phyloP scores from a whole-genome alignment of 2,113 vertebrate species.

The Tyrannus savana region DNA sequence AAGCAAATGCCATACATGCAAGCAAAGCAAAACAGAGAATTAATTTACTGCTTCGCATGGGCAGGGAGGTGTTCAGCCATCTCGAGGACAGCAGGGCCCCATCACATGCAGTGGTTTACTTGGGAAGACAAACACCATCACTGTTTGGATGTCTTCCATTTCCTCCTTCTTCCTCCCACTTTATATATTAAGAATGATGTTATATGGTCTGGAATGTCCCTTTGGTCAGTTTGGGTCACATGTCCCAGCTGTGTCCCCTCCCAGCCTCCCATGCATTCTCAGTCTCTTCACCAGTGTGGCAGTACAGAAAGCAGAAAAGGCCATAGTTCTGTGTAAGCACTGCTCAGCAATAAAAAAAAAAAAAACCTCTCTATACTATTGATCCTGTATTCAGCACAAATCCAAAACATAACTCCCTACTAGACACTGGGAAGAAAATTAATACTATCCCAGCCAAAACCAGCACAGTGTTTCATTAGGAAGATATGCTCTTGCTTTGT shows the following conservation, averaged over 20 bases:
- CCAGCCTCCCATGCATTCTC: background rate
- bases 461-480: background rate
- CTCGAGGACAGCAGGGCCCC: background rate
- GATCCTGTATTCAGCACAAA: background rate
- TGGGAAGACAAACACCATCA: background rate
- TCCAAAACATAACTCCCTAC: background rate
- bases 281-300: background rate
- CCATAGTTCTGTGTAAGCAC: background rate
- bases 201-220: background rate
- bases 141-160: background rate
- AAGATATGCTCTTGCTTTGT: background rate
- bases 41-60: background rate
- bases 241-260: background rate
- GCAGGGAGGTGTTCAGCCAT: background rate
- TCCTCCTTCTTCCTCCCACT: background rate
- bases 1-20: background rate
- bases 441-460: background rate
- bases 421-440: background rate
- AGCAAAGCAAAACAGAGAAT: background rate
- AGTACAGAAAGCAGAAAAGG: background rate
- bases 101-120: accelerated
- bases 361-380: background rate
- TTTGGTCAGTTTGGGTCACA: accelerated
- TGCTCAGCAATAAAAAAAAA: background rate
- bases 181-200: background rate